Percentiles rank a stretch among this genome's conserved stretches.
phyloP scores from a whole-genome alignment of 1,140 invertebrate genomes.

The Cydia pomonella region DNA sequence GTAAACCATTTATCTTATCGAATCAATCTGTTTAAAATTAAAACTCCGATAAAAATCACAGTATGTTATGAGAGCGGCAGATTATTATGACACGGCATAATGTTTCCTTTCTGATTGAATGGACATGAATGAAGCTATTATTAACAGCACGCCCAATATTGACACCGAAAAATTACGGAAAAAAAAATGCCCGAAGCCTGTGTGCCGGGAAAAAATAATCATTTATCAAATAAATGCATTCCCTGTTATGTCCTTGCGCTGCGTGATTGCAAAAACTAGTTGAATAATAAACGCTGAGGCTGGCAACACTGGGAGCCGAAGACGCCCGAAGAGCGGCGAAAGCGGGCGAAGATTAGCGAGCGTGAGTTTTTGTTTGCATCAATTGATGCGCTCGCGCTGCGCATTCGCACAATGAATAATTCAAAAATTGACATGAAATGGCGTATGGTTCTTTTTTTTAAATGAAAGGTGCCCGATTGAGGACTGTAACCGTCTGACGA shows the following conservation, averaged over 20 bases:
- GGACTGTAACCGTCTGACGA: constrained; percentile 80
- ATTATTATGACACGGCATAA: constrained; percentile 58
- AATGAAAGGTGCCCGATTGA: constrained; percentile 80
- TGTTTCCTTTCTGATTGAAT: constrained; percentile 55
- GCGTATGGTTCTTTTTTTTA: constrained; percentile 80
- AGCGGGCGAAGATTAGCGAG: constrained; percentile 77
- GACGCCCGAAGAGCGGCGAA: constrained; percentile 69
- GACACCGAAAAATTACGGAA: constrained; percentile 70
- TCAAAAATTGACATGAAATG: constrained; percentile 81
- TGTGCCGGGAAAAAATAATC: constrained; percentile 61
- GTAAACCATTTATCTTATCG: constrained; percentile 46
- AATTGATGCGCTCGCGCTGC: constrained; percentile 79
- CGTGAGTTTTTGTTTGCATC: constrained; percentile 78
- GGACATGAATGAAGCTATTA: constrained; percentile 53
- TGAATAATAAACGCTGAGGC: constrained; percentile 75
- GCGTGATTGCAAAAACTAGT: constrained; percentile 78
- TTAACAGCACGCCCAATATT: constrained; percentile 55
- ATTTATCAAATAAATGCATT: constrained; percentile 80
- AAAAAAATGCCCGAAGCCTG: constrained; percentile 54
- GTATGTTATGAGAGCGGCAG: constrained; percentile 47
- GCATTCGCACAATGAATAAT: constrained; percentile 80
- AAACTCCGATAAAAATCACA: constrained; percentile 50
- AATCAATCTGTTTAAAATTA: constrained; percentile 54
- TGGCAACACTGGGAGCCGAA: constrained; percentile 72
- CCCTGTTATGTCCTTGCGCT: constrained; percentile 74